Conservation (phyloP, 2,113 vertebrate genomes). For the Ceuthmochares aereus region DNA sequence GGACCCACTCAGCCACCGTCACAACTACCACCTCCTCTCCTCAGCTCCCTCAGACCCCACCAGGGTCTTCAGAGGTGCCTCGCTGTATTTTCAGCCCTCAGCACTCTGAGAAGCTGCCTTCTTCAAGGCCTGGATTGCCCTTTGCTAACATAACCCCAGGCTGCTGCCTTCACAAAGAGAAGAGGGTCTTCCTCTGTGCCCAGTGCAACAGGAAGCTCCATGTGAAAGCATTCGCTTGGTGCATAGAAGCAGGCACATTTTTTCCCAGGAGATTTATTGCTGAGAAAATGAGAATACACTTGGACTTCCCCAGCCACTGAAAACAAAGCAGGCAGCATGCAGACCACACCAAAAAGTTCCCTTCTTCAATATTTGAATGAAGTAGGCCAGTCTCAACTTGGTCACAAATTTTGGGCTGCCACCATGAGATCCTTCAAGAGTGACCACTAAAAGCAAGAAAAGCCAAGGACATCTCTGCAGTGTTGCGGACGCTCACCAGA, state of each 20-base stretch:
- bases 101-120: neutral
- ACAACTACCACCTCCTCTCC: neutral
- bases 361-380: neutral
- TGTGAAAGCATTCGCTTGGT: neutral
- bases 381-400: neutral
- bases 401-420: neutral
- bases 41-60: neutral
- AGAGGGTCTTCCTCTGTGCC: neutral
- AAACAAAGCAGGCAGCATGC: neutral
- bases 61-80: neutral
- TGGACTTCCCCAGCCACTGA: neutral
- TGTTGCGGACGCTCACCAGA: neutral
- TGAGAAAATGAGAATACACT: neutral
- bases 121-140: neutral
- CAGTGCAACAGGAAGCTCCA: neutral
- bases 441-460: neutral
- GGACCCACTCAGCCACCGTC: neutral
- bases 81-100: neutral
- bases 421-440: neutral
- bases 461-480: neutral
- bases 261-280: neutral
- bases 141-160: neutral
- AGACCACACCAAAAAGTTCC: neutral
- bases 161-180: neutral
- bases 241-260: neutral